These are phyloP conservation scores for Gambusia affinis DNA, from an alignment of 2,113 vertebrate genomes.

Conservation along the genomic window DNA sequence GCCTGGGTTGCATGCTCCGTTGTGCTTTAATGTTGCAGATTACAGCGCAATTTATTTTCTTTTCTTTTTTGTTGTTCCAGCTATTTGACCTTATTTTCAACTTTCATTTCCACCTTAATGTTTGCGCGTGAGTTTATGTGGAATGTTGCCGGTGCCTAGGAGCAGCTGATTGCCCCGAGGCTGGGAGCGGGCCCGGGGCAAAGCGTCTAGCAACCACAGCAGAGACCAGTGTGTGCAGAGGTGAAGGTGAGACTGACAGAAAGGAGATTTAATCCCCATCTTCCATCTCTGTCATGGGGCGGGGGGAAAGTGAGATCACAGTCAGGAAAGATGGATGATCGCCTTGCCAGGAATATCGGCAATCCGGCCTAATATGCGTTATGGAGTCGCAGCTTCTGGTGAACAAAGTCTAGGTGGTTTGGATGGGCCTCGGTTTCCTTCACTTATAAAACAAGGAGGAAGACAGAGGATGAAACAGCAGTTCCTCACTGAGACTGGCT, in stretches of 20 bases:
- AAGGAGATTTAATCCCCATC: slow-evolving; percentile 37
- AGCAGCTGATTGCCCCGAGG: slow-evolving; percentile 52
- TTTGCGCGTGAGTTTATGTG: slow-evolving; percentile 16
- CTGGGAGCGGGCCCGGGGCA: slow-evolving; percentile 33
- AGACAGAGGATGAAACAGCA: slow-evolving; percentile 7
- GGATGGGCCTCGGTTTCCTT: slow-evolving; percentile 9
- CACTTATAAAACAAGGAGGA: background rate
- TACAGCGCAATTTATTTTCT: background rate
- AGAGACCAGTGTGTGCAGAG: slow-evolving; percentile 30
- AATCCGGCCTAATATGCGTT: slow-evolving; percentile 20
- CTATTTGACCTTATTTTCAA: slow-evolving; percentile 21
- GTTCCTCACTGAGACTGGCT: slow-evolving; percentile 1
- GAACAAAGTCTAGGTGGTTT: slow-evolving; percentile 16
- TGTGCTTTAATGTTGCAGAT: slow-evolving; percentile 40
- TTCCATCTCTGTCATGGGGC: slow-evolving; percentile 29
- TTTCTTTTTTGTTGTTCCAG: slow-evolving; percentile 8
- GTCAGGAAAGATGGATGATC: slow-evolving; percentile 42
- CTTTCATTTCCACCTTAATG: slow-evolving; percentile 4
- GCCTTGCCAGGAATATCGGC: slow-evolving; percentile 18
- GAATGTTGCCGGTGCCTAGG: slow-evolving; percentile 31
- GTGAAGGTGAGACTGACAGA: slow-evolving; percentile 49
- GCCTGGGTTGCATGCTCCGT: slow-evolving; percentile 66
- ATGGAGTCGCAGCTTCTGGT: slow-evolving; percentile 17
- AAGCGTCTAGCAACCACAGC: slow-evolving; percentile 26
- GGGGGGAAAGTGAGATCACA: slow-evolving; percentile 22